Conservation (phyloP, 1,140 invertebrate species). For the Hesperophylax magnus region DNA sequence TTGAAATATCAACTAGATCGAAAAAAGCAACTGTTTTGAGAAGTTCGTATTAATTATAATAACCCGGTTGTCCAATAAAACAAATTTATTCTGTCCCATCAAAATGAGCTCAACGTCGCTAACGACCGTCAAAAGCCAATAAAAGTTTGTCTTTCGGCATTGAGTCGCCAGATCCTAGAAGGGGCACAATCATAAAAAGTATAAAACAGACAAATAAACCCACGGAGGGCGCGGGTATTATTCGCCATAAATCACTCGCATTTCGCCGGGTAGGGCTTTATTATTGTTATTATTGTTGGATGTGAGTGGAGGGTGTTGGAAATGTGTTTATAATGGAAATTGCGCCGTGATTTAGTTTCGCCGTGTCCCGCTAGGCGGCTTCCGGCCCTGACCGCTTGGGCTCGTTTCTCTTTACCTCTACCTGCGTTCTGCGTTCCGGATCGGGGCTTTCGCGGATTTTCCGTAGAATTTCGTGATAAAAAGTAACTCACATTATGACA, state of each 20-base stretch:
- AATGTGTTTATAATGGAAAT: slow-evolving; percentile 54
- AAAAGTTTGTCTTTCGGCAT: slow-evolving; percentile 13
- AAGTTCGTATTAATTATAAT: not conserved
- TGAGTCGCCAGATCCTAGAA: slow-evolving; percentile 2
- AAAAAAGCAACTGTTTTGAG: too few species aligned
- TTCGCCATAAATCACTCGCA: slow-evolving; percentile 27
- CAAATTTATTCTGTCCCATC: not conserved
- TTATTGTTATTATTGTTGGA: slow-evolving; percentile 31
- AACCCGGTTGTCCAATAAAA: not conserved
- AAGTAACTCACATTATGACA: too few species aligned
- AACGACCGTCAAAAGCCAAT: slow-evolving; percentile 23
- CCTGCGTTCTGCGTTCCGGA: too few species aligned
- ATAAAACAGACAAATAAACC: slow-evolving; percentile 32
- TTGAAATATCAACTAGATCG: too few species aligned
- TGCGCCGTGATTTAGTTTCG: slow-evolving; percentile 44
- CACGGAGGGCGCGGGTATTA: not conserved
- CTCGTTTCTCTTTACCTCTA: not conserved
- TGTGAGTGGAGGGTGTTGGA: slow-evolving; percentile 36
- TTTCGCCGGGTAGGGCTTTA: slow-evolving; percentile 22
- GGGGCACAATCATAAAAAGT: slow-evolving; percentile 7
- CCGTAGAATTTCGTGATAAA: too few species aligned
- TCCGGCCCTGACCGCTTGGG: slow-evolving; percentile 16
- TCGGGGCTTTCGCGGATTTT: too few species aligned
- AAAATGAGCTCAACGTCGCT: slow-evolving; percentile 10
- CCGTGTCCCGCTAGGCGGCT: not conserved